Conservation (phyloP, 2,113 vertebrate genomes). For the Eptatretus burgeri region DNA sequence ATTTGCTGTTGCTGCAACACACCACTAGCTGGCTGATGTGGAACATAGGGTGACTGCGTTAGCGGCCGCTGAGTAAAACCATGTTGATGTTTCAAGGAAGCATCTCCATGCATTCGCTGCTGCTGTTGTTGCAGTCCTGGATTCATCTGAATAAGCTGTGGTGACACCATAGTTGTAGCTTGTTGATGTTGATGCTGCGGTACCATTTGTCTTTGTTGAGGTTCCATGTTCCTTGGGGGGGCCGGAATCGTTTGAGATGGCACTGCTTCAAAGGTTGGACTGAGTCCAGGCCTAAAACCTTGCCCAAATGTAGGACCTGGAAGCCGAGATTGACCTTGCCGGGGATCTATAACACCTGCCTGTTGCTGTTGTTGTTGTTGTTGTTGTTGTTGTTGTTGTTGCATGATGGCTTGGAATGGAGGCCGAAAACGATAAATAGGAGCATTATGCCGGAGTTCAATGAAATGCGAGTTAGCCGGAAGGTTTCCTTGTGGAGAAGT, state of each 20-base stretch:
- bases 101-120: constrained; percentile 18
- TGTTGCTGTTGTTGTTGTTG: not conserved
- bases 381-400: too few relatives aligned
- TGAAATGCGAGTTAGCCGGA: constrained; percentile 62
- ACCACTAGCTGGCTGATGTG: constrained; percentile 3
- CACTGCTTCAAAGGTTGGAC: too few relatives aligned
- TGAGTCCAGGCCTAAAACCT: too few relatives aligned
- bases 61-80: not conserved
- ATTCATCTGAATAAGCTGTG: constrained; percentile 27
- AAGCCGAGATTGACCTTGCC: too few relatives aligned
- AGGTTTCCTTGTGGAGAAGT: constrained; percentile 46
- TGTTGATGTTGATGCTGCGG: constrained; percentile 17
- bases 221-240: too few relatives aligned
- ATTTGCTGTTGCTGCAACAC: not conserved
- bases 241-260: too few relatives aligned
- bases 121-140: constrained; percentile 22
- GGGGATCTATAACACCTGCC: not conserved
- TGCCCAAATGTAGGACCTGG: too few relatives aligned
- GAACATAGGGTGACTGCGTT: not conserved
- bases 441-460: constrained; percentile 47
- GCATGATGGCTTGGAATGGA: not conserved
- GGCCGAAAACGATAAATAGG: constrained; percentile 13
- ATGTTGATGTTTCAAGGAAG: constrained; percentile 18
- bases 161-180: constrained; percentile 18
- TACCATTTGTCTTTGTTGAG: constrained; percentile 16